Percentiles rank a stretch among this genome's conserved stretches.
Evolutionary conservation across 2,888 invertebrate species (phyloP).

Genomic region (Ferdinandea cuprea): DNA sequence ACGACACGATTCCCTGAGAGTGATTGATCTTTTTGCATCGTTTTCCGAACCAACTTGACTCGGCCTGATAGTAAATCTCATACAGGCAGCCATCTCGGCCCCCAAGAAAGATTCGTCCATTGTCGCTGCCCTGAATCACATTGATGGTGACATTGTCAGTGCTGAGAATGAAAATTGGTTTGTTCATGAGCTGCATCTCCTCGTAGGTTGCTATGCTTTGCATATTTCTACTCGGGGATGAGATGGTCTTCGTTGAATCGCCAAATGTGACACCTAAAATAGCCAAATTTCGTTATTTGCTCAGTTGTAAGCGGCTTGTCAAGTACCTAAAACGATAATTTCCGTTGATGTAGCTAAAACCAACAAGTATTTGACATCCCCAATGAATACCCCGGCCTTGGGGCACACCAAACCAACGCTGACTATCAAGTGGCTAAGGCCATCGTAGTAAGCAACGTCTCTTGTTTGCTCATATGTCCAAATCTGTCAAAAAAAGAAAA

Average conservation of each 20-base stretch:
- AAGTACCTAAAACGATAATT: slow-evolving; percentile 86
- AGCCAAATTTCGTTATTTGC: background rate
- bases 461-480: slow-evolving; percentile 98
- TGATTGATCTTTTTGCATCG: slow-evolving; percentile 97
- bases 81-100: slow-evolving; percentile 97
- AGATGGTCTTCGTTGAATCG: slow-evolving; percentile 78
- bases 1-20: slow-evolving; percentile 93
- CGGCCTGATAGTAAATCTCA: slow-evolving; percentile 97
- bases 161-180: slow-evolving; percentile 96
- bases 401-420: slow-evolving; percentile 96
- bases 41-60: slow-evolving; percentile 96
- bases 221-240: slow-evolving; percentile 77
- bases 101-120: slow-evolving; percentile 96
- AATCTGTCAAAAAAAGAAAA: slow-evolving; percentile 77
- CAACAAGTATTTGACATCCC: slow-evolving; percentile 94
- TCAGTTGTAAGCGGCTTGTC: no score
- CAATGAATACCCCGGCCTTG: slow-evolving; percentile 93
- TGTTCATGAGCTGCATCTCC: slow-evolving; percentile 95
- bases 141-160: slow-evolving; percentile 94
- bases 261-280: slow-evolving; percentile 81
- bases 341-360: slow-evolving; percentile 97
- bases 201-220: slow-evolving; percentile 82
- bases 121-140: slow-evolving; percentile 90
- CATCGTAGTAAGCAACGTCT: slow-evolving; percentile 98
- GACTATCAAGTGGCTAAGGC: slow-evolving; percentile 95